These are phyloP conservation scores for Pseudotriccus pelzelni DNA, from an alignment of 2,797 vertebrate species.

Conservation along the genomic window DNA sequence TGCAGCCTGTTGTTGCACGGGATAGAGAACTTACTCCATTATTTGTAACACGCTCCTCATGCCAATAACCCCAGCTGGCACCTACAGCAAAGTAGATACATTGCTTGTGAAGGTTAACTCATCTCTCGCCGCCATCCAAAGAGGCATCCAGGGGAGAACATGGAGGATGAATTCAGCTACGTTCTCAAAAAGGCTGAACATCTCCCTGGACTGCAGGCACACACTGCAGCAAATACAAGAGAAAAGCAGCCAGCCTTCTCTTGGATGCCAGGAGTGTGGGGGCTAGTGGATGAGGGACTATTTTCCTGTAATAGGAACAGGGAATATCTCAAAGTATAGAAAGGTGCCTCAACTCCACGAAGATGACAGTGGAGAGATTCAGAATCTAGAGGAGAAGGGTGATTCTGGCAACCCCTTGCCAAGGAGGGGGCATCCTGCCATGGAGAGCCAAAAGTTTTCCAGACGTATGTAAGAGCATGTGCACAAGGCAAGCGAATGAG, in stretches of 20 bases:
- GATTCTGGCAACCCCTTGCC: constrained; percentile 71
- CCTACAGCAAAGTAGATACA: constrained; percentile 1
- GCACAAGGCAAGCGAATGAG: constrained; percentile 83
- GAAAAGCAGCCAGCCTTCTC: constrained; percentile 63
- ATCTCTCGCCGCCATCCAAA: constrained; percentile 62
- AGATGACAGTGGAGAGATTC: constrained; percentile 66
- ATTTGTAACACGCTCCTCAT: constrained; percentile 60
- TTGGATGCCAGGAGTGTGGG: constrained; percentile 49
- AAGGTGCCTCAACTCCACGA: constrained; percentile 66
- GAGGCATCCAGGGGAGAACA: constrained; percentile 66
- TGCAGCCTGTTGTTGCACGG: constrained; percentile 70
- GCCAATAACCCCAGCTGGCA: constrained; percentile 60
- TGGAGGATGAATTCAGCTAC: constrained; percentile 59
- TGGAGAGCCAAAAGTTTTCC: constrained; percentile 79
- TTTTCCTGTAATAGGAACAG: constrained; percentile 62
- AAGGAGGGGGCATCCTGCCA: constrained; percentile 74
- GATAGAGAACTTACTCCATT: constrained; percentile 72
- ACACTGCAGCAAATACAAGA: constrained; percentile 59
- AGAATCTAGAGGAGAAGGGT: constrained; percentile 73
- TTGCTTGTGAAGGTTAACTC: not conserved
- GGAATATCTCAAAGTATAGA: constrained; percentile 65
- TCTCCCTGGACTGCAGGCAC: constrained; percentile 72
- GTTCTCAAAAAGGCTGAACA: constrained; percentile 58
- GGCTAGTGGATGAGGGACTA: constrained; percentile 57
- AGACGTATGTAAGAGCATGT: constrained; percentile 79